phyloP scores from a whole-genome alignment of 1,140 invertebrate species.

The Drosophila auraria region DNA sequence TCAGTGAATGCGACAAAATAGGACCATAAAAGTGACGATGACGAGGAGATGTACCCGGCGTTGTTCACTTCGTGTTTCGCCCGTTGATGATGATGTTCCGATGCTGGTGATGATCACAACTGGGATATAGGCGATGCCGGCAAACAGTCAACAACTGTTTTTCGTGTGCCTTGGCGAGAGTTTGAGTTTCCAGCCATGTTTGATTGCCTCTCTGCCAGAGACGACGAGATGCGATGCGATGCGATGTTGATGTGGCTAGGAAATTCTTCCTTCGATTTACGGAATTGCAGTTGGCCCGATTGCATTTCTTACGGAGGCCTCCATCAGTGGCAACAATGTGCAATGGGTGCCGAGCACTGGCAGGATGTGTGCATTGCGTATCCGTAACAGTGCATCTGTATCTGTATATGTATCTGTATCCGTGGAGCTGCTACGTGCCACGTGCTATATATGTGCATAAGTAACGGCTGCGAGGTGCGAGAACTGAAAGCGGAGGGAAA shows the following conservation, averaged over 20 bases:
- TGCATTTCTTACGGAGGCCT: conserved; percentile 59
- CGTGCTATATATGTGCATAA: conserved; percentile 49
- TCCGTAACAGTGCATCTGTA: conserved; percentile 25
- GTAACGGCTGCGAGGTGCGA: conserved; percentile 46
- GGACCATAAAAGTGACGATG: conserved; percentile 49
- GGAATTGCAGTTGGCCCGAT: conserved; percentile 72
- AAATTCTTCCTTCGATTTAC: conserved; percentile 62
- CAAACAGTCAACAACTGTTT: conserved; percentile 57
- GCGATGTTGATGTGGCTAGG: conserved; percentile 48
- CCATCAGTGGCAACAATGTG: conserved; percentile 43
- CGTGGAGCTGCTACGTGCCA: conserved; percentile 33
- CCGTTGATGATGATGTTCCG: conserved; percentile 15
- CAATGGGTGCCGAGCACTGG: neutral
- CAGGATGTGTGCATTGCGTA: conserved; percentile 46
- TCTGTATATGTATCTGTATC: conserved; percentile 5
- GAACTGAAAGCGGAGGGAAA: conserved; percentile 3
- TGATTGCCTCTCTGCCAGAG: conserved; percentile 58
- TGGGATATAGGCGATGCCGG: conserved; percentile 39
- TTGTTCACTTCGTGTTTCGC: conserved; percentile 6
- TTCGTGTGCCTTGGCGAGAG: conserved; percentile 14
- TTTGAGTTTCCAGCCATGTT: conserved; percentile 43
- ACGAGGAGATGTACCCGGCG: conserved; percentile 13
- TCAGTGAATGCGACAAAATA: conserved; percentile 64
- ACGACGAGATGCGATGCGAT: conserved; percentile 11
- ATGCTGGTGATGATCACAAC: conserved; percentile 22